Evolutionary conservation across 1,140 invertebrate genomes (phyloP).

Genomic region (Papilio machaon): DNA sequence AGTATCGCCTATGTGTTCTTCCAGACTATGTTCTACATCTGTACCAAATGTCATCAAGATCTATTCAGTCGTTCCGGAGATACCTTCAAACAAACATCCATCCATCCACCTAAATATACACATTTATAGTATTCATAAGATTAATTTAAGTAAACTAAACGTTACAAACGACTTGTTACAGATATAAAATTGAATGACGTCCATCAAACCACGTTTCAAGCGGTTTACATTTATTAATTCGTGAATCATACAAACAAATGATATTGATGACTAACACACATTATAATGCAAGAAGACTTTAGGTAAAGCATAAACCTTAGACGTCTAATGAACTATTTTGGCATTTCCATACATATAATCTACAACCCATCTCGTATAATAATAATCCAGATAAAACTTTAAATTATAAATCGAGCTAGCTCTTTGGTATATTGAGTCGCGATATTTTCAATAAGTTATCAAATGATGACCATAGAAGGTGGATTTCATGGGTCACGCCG

Average conservation of each 20-base stretch:
- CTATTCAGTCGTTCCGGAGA: no score
- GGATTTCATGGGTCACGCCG: not conserved
- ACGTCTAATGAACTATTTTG: no score
- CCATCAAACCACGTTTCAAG: not conserved
- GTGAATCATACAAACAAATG: not conserved
- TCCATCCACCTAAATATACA: no score
- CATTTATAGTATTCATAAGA: no score
- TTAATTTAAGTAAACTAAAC: not conserved
- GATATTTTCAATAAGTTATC: not conserved
- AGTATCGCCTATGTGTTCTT: no score
- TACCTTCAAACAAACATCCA: no score
- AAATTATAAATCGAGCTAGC: not conserved
- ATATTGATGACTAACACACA: not conserved
- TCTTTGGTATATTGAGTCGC: not conserved
- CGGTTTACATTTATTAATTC: not conserved
- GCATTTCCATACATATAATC: no score
- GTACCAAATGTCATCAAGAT: no score
- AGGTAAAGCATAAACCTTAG: no score
- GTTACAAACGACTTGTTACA: not conserved
- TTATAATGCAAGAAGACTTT: no score
- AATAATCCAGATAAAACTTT: not conserved
- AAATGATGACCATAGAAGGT: slow-evolving; percentile 17
- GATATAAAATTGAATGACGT: not conserved
- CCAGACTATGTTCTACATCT: not conserved
- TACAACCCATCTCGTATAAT: not conserved